phyloP scores from a whole-genome alignment of 2,113 vertebrate genomes.

The Prietella phreatophila region DNA sequence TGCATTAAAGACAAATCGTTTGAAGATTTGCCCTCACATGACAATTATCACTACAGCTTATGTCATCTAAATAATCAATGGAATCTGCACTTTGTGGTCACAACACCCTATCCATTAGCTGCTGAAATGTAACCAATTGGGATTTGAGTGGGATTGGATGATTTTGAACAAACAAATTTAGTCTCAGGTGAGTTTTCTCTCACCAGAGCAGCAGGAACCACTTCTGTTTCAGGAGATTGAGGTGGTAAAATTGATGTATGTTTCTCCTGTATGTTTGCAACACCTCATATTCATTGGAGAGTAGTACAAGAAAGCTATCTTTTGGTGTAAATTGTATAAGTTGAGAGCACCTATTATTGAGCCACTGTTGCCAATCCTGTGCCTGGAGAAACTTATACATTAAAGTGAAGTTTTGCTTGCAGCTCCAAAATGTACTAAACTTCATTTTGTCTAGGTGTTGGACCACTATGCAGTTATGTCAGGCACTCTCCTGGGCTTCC shows the following conservation, averaged over 20 bases:
- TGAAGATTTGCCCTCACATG: neutral
- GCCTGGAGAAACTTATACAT: no score
- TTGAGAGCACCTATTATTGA: neutral
- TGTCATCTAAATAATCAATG: neutral
- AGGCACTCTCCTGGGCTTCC: neutral
- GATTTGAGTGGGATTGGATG: neutral
- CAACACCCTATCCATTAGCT: neutral
- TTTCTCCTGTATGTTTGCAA: neutral
- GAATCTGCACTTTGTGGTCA: neutral
- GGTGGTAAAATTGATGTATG: neutral
- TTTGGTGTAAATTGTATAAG: no score
- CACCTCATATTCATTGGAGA: neutral
- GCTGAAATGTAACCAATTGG: neutral
- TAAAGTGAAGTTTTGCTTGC: no score
- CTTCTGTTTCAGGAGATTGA: neutral
- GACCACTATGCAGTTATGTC: neutral
- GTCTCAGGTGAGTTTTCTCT: neutral
- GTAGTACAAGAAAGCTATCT: neutral
- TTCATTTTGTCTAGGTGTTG: neutral
- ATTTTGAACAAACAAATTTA: neutral
- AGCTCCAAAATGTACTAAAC: no score
- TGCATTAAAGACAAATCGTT: neutral
- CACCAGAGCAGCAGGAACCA: neutral
- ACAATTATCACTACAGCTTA: neutral
- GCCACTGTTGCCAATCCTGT: neutral